Conservation (phyloP, 2,113 vertebrate genomes). For the Paramormyrops kingsleyae region DNA sequence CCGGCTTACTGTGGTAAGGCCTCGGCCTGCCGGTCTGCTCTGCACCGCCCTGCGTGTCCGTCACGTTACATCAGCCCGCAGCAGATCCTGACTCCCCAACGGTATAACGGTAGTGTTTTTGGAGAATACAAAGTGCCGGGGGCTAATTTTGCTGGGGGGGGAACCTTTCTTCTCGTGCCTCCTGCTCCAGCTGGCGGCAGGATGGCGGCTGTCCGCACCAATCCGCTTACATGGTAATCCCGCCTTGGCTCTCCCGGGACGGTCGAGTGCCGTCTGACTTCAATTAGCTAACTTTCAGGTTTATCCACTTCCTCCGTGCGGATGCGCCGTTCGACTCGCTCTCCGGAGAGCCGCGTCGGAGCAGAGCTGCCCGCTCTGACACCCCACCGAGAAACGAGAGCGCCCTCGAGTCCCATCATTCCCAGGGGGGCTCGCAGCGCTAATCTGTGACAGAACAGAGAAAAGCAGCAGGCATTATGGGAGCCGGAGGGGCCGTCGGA, state of each 20-base stretch:
- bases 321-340: neutral
- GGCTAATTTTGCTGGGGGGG: neutral
- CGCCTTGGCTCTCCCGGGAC: neutral
- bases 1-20: neutral
- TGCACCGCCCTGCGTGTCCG: neutral
- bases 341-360: neutral
- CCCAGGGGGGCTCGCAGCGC: neutral
- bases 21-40: neutral
- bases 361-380: neutral
- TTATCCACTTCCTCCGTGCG: neutral
- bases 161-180: neutral
- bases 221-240: neutral
- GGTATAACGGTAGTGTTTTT: neutral
- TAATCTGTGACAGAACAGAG: neutral
- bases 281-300: constrained; percentile 4
- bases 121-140: neutral
- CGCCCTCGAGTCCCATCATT: neutral
- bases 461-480: neutral
- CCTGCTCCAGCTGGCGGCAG: neutral
- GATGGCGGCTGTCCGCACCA: neutral
- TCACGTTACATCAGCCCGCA: neutral
- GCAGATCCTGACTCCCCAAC: neutral
- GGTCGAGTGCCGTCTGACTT: neutral
- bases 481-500: neutral
- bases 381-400: neutral